These are phyloP conservation scores for Clarias magur DNA, from an alignment of 2,113 vertebrate species.

Conservation along the genomic window DNA sequence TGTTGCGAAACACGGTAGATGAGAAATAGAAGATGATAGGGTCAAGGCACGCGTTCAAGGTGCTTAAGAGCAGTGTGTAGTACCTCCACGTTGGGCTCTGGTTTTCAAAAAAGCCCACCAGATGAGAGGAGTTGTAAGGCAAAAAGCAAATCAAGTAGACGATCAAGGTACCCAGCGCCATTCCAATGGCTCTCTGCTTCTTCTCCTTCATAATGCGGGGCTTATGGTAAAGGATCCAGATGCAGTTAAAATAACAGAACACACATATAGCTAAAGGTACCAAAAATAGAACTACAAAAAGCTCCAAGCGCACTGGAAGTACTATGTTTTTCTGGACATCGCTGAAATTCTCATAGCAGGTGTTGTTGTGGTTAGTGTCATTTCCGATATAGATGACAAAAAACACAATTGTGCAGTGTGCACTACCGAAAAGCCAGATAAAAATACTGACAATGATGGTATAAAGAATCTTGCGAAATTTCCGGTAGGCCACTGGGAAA, in stretches of 20 bases:
- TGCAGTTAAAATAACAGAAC: constrained; percentile 68
- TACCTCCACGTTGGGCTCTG: constrained; percentile 64
- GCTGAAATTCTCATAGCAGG: constrained; percentile 74
- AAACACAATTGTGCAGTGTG: constrained; percentile 74
- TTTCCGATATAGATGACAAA: constrained; percentile 60
- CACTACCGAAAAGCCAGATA: constrained; percentile 68
- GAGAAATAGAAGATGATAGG: no score
- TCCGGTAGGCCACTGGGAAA: constrained; percentile 69
- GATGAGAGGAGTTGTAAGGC: constrained; percentile 75
- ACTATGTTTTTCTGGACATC: constrained; percentile 64
- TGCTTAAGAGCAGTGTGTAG: no score
- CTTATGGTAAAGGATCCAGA: constrained; percentile 61
- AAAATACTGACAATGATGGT: constrained; percentile 45
- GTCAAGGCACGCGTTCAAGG: no score
- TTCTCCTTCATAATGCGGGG: constrained; percentile 57
- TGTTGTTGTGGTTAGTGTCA: no score
- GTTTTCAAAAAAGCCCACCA: constrained; percentile 67
- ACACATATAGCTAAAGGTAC: constrained; percentile 66
- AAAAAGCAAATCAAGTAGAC: constrained; percentile 78
- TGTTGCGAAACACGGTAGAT: no score
- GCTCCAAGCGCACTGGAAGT: constrained; percentile 70
- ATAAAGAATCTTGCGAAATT: constrained; percentile 44
- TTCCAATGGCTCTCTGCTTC: constrained; percentile 72
- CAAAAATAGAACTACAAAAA: constrained; percentile 72
- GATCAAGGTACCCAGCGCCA: constrained; percentile 71